phyloP scores from a whole-genome alignment of 92 coral and sea anemone species.

The Desmophyllum pertusum region DNA sequence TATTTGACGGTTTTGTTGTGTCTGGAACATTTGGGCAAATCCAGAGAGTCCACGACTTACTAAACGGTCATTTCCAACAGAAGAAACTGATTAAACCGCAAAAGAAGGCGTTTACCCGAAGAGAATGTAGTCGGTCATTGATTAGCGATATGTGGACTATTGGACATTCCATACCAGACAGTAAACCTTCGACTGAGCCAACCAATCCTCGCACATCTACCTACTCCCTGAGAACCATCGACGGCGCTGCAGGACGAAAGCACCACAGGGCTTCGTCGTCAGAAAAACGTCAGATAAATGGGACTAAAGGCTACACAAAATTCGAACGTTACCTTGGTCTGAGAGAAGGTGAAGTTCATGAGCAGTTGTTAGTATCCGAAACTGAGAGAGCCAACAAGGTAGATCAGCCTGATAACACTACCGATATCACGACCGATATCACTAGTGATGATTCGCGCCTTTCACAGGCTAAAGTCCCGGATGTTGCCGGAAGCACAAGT shows the following conservation, averaged over 20 bases:
- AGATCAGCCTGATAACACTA: neutral
- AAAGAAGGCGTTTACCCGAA: neutral
- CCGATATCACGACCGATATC: too few relatives aligned
- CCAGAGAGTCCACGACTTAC: neutral
- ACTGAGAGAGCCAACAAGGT: neutral
- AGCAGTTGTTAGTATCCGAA: neutral
- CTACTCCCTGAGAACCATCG: neutral
- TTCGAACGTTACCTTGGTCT: too few relatives aligned
- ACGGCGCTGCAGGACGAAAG: neutral
- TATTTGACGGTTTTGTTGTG: conserved; percentile 46
- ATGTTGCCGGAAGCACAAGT: neutral
- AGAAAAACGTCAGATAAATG: neutral
- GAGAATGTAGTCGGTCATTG: neutral
- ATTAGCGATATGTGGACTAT: neutral
- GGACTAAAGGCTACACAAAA: neutral
- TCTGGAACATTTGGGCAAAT: conserved; percentile 48
- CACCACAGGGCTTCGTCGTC: neutral
- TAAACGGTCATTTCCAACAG: neutral
- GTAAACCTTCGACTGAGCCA: neutral
- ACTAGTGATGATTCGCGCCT: neutral
- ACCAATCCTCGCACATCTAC: neutral
- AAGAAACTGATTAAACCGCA: neutral
- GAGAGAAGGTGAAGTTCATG: neutral
- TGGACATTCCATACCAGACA: neutral
- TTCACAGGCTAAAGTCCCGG: neutral